A percentile compares a stretch with the other conserved stretches of the same genome.
These are phyloP conservation scores for Leptonema lineaticorne DNA, from an alignment of 1,140 invertebrate genomes.

Conservation along the genomic window DNA sequence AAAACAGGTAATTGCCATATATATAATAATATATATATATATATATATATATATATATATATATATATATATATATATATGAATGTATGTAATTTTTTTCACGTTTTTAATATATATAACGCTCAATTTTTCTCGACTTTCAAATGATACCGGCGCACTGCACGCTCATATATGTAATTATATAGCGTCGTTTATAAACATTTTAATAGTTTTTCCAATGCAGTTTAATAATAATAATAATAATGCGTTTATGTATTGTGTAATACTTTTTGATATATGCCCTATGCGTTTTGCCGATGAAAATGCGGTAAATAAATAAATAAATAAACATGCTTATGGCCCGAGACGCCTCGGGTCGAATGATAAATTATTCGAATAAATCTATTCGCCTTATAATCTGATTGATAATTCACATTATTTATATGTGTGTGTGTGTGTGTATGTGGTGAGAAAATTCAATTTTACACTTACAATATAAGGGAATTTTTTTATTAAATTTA, in stretches of 20 bases:
- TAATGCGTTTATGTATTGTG: too few relatives aligned
- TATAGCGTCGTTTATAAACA: neutral
- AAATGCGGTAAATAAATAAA: neutral
- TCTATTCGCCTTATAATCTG: slow-evolving; percentile 12
- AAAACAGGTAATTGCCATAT: slow-evolving; percentile 4
- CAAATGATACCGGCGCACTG: too few relatives aligned
- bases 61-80: too few relatives aligned
- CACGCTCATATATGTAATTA: neutral
- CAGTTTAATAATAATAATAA: neutral
- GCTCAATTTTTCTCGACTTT: neutral
- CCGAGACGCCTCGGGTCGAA: neutral
- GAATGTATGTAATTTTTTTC: too few relatives aligned
- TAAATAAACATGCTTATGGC: neutral
- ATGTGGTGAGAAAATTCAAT: neutral
- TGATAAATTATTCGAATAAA: slow-evolving; percentile 18
- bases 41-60: too few relatives aligned
- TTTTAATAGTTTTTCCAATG: neutral
- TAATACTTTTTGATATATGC: too few relatives aligned
- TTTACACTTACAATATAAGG: neutral
- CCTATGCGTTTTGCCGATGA: neutral
- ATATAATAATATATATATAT: too few relatives aligned
- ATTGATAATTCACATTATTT: slow-evolving; percentile 8
- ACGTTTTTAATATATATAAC: neutral
- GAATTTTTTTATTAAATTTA: too few relatives aligned
- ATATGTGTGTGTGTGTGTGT: too few relatives aligned